Evolutionary conservation across 2,797 vertebrate genomes (phyloP).

Genomic region (Carduelis carduelis): DNA sequence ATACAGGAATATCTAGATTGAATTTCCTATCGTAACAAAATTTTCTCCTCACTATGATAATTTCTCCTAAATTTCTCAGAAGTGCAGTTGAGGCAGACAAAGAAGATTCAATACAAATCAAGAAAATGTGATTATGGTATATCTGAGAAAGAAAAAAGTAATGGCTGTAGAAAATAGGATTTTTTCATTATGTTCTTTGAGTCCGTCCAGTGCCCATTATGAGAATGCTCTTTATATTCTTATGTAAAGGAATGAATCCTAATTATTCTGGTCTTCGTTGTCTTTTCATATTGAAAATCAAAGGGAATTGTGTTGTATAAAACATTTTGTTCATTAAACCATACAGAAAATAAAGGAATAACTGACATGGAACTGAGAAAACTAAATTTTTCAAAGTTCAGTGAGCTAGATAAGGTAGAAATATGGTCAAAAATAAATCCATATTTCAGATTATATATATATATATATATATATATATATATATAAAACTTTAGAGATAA

Average conservation of each 20-base stretch:
- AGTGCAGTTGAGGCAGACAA: accelerated
- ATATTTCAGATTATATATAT: not conserved
- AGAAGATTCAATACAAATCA: not conserved
- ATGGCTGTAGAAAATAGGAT: not conserved
- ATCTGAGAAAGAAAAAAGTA: not conserved
- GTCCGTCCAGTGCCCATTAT: not conserved
- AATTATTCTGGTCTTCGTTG: not conserved
- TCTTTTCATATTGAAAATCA: not conserved
- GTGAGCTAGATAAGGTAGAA: not conserved
- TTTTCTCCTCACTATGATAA: not conserved
- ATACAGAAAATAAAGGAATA: not conserved
- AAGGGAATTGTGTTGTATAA: not conserved
- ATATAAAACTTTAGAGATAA: not conserved
- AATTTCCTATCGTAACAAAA: not conserved
- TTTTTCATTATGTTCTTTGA: not conserved
- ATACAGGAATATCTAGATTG: not conserved
- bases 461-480: not conserved
- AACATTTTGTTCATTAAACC: not conserved
- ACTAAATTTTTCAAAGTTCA: not conserved
- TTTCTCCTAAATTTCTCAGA: not conserved
- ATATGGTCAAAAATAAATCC: not conserved
- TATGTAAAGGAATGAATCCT: not conserved
- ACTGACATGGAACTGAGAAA: not conserved
- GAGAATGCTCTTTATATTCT: not conserved
- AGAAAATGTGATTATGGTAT: not conserved